Conservation (phyloP, 1,140 invertebrate genomes). For the Cydia splendana region DNA sequence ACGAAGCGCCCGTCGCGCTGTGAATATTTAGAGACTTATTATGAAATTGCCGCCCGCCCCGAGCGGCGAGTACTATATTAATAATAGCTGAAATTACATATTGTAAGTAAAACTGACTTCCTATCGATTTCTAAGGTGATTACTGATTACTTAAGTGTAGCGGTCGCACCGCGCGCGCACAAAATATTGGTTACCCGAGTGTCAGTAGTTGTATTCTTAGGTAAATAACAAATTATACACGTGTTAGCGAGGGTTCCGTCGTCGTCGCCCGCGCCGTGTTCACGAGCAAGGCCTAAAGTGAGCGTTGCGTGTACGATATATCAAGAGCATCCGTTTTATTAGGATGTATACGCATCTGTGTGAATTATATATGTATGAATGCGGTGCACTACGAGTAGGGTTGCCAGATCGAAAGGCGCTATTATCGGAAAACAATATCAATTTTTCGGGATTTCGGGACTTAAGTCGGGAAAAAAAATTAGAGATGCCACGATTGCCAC, state of each 20-base stretch:
- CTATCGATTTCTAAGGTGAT: slow-evolving; percentile 73
- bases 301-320: neutral
- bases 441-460: too few species aligned
- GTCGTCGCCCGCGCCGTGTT: slow-evolving; percentile 18
- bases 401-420: too few species aligned
- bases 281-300: neutral
- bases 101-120: slow-evolving; percentile 74
- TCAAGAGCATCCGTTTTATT: slow-evolving; percentile 7
- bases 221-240: slow-evolving; percentile 61
- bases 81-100: slow-evolving; percentile 69
- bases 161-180: slow-evolving; percentile 43
- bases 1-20: slow-evolving; percentile 40
- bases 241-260: slow-evolving; percentile 48
- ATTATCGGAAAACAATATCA: too few species aligned
- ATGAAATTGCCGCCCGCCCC: slow-evolving; percentile 59
- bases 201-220: slow-evolving; percentile 61
- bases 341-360: slow-evolving; percentile 2
- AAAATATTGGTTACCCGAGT: slow-evolving; percentile 56
- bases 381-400: neutral
- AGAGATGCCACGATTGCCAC: too few species aligned
- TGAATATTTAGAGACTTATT: slow-evolving; percentile 68
- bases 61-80: slow-evolving; percentile 54
- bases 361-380: slow-evolving; percentile 9
- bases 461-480: too few species aligned
- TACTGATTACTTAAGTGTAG: slow-evolving; percentile 54